Evolutionary conservation across 2,888 invertebrate genomes (phyloP), one percentile per base, ranked within the genome.

Genomic region (Harpalus rubripes): DNA sequence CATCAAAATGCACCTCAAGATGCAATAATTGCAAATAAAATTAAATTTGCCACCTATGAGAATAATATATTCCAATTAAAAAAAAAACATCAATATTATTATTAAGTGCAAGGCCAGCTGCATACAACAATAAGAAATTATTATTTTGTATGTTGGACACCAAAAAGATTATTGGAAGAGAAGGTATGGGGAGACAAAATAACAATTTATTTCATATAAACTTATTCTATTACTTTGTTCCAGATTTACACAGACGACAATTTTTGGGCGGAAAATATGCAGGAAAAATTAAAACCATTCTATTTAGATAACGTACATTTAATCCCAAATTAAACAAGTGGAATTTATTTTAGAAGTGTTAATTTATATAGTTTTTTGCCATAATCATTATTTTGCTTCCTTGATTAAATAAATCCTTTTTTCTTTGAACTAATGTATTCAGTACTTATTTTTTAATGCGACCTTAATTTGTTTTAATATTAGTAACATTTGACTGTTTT

Each of bases 61-160:
- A 72, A 72, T 72, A 68, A 85, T 18, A 7, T 5, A 61, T 65
- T 15, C 7, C 6, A n/a, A 84, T 87, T 86, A 87, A 85, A 84
- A 8, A 22, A 22, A 81, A 44, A 7, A 0, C 87, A 87, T 18
- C 44, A 76, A 3, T 87, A 87, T 79, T 87, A 85, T 82, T 87
- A 87, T 81, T 87, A 87, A 86, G 86, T 87, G 0, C 87, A 87
- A 86, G 87, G 87, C 0, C 87, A 87, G 79, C 79, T 88, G 10
- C 86, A 87, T 52, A 85, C 88, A 7, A 87, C 88, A 7, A 26
- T 74, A 41, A 72, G 87, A 41, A 16, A 85, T 1, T 88, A 87
- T 41, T 88, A 88, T 41, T 44, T 88, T 83, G 86, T 81, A 8
- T 7, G 88, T 18, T 87, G 87, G 86, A 88, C 87, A n/a, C 76